Conservation (phyloP, 2,113 vertebrate genomes). For the Rallus limicola region DNA sequence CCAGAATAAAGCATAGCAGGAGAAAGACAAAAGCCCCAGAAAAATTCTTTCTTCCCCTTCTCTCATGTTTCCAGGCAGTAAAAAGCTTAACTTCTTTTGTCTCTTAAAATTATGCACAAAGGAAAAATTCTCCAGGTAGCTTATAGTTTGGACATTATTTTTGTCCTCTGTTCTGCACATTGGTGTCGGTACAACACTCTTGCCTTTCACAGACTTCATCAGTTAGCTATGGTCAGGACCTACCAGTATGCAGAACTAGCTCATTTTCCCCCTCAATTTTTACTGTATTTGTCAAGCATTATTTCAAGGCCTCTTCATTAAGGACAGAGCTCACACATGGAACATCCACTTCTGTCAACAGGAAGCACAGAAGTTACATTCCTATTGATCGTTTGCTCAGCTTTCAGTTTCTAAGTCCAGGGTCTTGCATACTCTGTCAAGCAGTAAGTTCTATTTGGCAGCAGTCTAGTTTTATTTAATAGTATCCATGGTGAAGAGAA, state of each 20-base stretch:
- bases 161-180: background rate
- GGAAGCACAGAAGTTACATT: background rate
- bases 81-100: background rate
- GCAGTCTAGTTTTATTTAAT: background rate
- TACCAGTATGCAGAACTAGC: background rate
- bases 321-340: background rate
- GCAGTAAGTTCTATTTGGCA: background rate
- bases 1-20: background rate
- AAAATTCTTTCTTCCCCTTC: background rate
- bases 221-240: background rate
- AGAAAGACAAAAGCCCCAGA: background rate
- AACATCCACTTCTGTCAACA: background rate
- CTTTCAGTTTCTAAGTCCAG: background rate
- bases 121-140: background rate
- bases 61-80: background rate
- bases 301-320: background rate
- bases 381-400: background rate
- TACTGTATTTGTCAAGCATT: background rate
- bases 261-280: background rate
- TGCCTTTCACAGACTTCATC: background rate
- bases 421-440: background rate
- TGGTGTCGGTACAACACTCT: background rate
- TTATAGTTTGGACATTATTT: background rate
- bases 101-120: background rate
- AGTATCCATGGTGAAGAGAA: background rate